A percentile compares a stretch with the other conserved stretches of the same genome.
Evolutionary conservation across 2,888 invertebrate genomes (phyloP).

Genomic region (Standfussiana lucernea): DNA sequence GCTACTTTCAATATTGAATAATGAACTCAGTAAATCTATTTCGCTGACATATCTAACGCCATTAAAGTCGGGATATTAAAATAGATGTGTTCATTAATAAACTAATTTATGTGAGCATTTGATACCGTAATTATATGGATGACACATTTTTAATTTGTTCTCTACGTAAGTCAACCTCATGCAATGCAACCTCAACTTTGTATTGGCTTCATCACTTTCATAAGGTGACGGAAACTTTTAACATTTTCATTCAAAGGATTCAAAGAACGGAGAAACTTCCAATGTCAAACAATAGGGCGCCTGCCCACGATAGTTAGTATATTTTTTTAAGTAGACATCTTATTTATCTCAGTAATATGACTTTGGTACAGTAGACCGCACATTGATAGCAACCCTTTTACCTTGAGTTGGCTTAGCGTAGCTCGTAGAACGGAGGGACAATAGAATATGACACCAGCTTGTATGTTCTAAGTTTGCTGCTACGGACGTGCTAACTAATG

Average conservation of each 20-base stretch:
- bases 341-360: too few species aligned
- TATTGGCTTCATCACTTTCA: neutral
- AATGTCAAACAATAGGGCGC: neutral
- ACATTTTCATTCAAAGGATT: neutral
- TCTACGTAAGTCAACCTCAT: neutral
- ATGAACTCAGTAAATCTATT: slow-evolving; percentile 54
- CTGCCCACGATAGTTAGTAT: neutral
- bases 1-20: slow-evolving; percentile 48
- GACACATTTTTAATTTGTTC: slow-evolving; percentile 1
- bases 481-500: neutral
- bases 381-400: neutral
- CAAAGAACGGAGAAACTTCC: neutral
- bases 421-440: neutral
- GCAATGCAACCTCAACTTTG: neutral
- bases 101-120: slow-evolving; percentile 20
- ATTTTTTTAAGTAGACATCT: neutral
- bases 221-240: neutral
- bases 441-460: neutral
- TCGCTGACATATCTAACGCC: slow-evolving; percentile 34
- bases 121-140: neutral
- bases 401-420: neutral
- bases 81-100: slow-evolving; percentile 42
- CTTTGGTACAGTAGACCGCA: neutral
- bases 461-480: neutral
- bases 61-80: slow-evolving; percentile 42